Evolutionary conservation across 2,888 invertebrate genomes (phyloP).

Genomic region (Sinhomidia bicolor): DNA sequence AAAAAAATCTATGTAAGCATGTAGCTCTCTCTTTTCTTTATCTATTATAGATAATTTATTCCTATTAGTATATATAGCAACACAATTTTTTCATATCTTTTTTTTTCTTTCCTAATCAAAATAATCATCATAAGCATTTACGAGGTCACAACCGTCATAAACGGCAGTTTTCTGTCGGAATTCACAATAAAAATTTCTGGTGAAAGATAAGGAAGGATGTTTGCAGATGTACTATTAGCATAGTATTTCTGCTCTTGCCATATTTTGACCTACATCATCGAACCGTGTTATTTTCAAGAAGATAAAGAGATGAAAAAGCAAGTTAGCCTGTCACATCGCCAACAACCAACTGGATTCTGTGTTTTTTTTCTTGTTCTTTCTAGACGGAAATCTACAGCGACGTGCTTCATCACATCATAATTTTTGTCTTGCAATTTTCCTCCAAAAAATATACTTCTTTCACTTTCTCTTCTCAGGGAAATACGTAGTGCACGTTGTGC

Average conservation of each 20-base stretch:
- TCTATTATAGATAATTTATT: background rate
- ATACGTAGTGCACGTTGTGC: background rate
- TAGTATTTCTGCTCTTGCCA: background rate
- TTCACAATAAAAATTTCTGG: slow-evolving; percentile 4
- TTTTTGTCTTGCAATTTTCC: too few species aligned
- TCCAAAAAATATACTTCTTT: too few species aligned
- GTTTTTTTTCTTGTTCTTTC: too few species aligned
- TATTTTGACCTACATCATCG: background rate
- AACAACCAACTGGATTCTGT: slow-evolving; percentile 9
- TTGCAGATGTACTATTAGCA: slow-evolving; percentile 23
- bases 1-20: background rate
- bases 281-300: background rate
- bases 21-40: background rate
- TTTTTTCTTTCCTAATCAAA: slow-evolving; percentile 62
- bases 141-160: slow-evolving; percentile 63
- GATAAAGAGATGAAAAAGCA: background rate
- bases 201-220: slow-evolving; percentile 24
- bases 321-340: slow-evolving; percentile 1
- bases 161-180: slow-evolving; percentile 42
- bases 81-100: slow-evolving; percentile 28
- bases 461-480: background rate
- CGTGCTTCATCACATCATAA: slow-evolving; percentile 17
- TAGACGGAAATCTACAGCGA: background rate
- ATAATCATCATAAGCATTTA: slow-evolving; percentile 66
- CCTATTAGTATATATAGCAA: slow-evolving; percentile 24